phyloP scores from a whole-genome alignment of 2,113 vertebrate genomes.

The Ranitomeya imitator region DNA sequence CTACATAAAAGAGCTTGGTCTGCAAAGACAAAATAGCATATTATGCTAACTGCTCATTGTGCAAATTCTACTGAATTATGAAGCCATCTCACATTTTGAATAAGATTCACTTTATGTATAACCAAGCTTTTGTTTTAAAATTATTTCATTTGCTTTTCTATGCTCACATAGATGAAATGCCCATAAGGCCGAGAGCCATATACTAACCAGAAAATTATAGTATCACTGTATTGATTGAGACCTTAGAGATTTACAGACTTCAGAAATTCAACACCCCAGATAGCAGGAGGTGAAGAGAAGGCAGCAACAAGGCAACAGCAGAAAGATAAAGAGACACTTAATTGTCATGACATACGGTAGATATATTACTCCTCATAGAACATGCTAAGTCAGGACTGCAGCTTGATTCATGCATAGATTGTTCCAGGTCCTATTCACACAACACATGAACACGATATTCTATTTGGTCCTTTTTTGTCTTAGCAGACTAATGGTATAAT shows the following conservation, averaged over 20 bases:
- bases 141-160: neutral
- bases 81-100: too few species aligned
- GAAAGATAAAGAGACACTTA: conserved; percentile 8
- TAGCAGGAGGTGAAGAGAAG: conserved; percentile 7
- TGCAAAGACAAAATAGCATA: neutral
- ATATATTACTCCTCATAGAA: neutral
- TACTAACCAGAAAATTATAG: neutral
- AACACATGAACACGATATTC: too few species aligned
- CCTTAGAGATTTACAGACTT: neutral
- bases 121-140: neutral
- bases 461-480: too few species aligned
- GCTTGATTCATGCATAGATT: too few species aligned
- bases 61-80: too few species aligned
- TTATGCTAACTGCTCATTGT: neutral
- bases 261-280: neutral
- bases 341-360: neutral
- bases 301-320: neutral
- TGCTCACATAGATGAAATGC: neutral
- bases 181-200: neutral
- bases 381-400: neutral
- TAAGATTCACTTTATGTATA: neutral
- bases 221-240: conserved; percentile 34
- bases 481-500: too few species aligned
- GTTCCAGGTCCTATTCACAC: too few species aligned
- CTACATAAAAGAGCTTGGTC: neutral